Base-by-base conservation (phyloP, 2,888 invertebrate species). In the Chaetogeoica ovagalla region DNA sequence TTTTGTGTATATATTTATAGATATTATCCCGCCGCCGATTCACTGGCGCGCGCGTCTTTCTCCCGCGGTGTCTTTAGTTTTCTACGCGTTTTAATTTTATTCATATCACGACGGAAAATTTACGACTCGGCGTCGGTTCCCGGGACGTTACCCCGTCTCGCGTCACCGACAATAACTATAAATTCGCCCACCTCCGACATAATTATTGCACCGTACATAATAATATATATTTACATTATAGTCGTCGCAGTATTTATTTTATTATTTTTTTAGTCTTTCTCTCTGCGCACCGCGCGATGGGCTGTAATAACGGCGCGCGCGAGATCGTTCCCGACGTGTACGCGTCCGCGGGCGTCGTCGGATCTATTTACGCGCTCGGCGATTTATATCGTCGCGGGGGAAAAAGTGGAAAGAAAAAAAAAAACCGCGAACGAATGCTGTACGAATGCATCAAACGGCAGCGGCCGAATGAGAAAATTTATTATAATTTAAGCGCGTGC, bases 171-270 rank as follows among this genome's bases (percentile, higher is more conserved):
- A 70, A 79, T 79, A 70, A 79, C 79, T 79, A 79, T 79, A 79
- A 79, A 79, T 79, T 79, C 79, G 79, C 79, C 79, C 79, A 79
- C 79, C 70, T 55, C 62, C 63, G 79, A 79, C 79, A 79, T 79
- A 79, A 79, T 79, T 79, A 79, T 79, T 70, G 79, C 79, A 70
- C 30, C 30, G 30, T 30, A 30, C 4, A 30, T 30, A 30, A 30
- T 30, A n/a, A 30, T 30, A 30, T 30, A 30, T 30, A 30, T 66
- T 70, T 52, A 30, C 66, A 65, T 57, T 66, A 57, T 74, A 39
- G 39, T 74, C n/a, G 43, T 72, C 30, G 9, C 30, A 62, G 39
- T 37, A 59, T 9, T 68, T 68, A 23, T 71, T 9, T 68, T 68
- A 23, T 68, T 39, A 30, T 21, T 68, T 60, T 30, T 69, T 48